Conservation (phyloP, 2,888 invertebrate species). For the Parnassius orleans region DNA sequence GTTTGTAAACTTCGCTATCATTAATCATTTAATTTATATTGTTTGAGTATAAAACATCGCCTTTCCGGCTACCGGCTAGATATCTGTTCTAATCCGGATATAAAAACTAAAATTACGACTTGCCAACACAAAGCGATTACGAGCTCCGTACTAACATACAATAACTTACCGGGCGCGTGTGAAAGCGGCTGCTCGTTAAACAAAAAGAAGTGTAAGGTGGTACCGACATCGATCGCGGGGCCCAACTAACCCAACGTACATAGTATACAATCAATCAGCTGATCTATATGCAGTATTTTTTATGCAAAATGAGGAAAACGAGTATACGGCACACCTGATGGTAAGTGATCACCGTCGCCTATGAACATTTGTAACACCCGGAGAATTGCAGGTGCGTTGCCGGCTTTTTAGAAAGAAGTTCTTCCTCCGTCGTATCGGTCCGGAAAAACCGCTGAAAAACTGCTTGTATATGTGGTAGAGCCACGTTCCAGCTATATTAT, state of each 20-base stretch:
- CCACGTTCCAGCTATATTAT: no score
- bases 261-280: slow-evolving; percentile 6
- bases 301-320: background rate
- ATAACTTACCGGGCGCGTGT: slow-evolving; percentile 24
- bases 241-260: background rate
- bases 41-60: background rate
- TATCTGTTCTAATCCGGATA: background rate
- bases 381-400: no score
- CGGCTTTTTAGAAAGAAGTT: no score
- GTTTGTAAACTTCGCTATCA: no score
- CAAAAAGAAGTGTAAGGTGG: slow-evolving; percentile 24
- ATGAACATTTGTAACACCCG: no score
- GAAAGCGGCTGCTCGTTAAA: slow-evolving; percentile 26
- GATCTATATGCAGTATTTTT: background rate
- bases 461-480: no score
- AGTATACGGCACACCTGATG: no score
- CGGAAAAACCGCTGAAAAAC: no score
- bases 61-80: background rate
- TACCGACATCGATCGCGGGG: slow-evolving; percentile 12
- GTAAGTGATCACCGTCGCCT: no score
- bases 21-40: no score
- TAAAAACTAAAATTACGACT: slow-evolving; percentile 10
- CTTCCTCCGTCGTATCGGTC: no score
- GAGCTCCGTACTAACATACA: slow-evolving; percentile 18
- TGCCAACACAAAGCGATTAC: slow-evolving; percentile 16